phyloP scores from a whole-genome alignment of 2,888 invertebrate genomes.

The Tetheella fluctuosa region DNA sequence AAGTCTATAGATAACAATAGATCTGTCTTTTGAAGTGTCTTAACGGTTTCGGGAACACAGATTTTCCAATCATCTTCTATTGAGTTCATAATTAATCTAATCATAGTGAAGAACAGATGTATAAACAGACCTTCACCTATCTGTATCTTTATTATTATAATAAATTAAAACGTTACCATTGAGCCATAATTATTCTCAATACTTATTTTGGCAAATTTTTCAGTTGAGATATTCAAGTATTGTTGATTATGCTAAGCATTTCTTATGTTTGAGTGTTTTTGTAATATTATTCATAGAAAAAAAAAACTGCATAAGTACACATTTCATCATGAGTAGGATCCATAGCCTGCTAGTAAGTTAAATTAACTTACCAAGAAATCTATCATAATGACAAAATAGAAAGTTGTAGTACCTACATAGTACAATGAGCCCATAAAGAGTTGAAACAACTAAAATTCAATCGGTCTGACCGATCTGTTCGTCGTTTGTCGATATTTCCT shows the following conservation, averaged over 20 bases:
- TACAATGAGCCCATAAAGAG: neutral
- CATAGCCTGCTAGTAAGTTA: no score
- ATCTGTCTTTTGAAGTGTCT: conserved; percentile 54
- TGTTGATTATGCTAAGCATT: no score
- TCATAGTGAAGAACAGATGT: conserved; percentile 7
- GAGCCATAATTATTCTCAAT: no score
- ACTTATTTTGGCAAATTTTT: no score
- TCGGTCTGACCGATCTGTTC: conserved; percentile 24
- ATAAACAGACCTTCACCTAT: neutral
- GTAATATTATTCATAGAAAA: no score
- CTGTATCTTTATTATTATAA: no score
- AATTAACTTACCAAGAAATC: no score
- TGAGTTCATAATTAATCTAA: conserved; percentile 26
- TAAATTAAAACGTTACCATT: no score
- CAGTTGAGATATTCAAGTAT: no score
- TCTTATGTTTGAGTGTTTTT: no score
- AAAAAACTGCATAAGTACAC: no score
- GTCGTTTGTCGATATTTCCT: conserved; percentile 37
- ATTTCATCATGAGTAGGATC: no score
- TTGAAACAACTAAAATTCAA: conserved; percentile 31
- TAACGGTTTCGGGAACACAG: conserved; percentile 45
- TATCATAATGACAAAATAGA: neutral
- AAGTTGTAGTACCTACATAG: neutral
- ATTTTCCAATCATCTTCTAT: conserved; percentile 46
- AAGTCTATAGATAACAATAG: conserved; percentile 55